Evolutionary conservation across 2,797 vertebrate genomes (phyloP), one percentile per base, ranked within the genome.

Genomic region (Gouania willdenowi): DNA sequence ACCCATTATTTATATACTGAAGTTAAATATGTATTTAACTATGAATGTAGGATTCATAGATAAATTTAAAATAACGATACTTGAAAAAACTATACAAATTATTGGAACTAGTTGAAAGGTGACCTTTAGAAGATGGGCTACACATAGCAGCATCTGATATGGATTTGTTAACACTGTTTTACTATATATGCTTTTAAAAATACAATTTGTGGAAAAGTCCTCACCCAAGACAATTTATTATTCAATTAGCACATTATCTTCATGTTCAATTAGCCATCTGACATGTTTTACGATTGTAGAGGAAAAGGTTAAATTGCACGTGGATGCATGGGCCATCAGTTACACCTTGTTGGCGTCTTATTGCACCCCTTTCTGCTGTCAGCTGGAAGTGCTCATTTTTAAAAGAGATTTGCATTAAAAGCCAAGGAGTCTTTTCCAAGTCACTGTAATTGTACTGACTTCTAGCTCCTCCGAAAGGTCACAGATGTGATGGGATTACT

Each of bases 371-470:
- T 89, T 77, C 83, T 85, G 69, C 88, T 88, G 87, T 90, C 90
- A 90, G 73, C 80, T 32, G 60, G 80, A 71, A 74, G 75, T 58
- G 66, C 75, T 86, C 77, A 80, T 87, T 88, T 90, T 87, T 82
- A 84, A 75, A 78, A 84, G 78, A 87, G 89, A 91, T 91, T 91
- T 91, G 77, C 88, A 88, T 90, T 83, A 83, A 84, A n/a, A 85
- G 82, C 78, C 77, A 75, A 80, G 76, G 71, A 76, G 79, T 77
- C 64, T 86, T 88, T 83, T 64, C 42, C 68, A 70, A 75, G 66
- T 71, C 71, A 77, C 79, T 84, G 83, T 92, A 93, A 93, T 93
- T 92, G 89, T 91, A 74, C 76, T 79, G 79, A 86, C 87, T 76
- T 80, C 74, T 57, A 75, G 85, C 68, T 85, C 81, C 87, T 75